Percentiles rank a stretch among this genome's conserved stretches.
Evolutionary conservation across 2,113 vertebrate genomes (phyloP).

Genomic region (Vidua chalybeata): DNA sequence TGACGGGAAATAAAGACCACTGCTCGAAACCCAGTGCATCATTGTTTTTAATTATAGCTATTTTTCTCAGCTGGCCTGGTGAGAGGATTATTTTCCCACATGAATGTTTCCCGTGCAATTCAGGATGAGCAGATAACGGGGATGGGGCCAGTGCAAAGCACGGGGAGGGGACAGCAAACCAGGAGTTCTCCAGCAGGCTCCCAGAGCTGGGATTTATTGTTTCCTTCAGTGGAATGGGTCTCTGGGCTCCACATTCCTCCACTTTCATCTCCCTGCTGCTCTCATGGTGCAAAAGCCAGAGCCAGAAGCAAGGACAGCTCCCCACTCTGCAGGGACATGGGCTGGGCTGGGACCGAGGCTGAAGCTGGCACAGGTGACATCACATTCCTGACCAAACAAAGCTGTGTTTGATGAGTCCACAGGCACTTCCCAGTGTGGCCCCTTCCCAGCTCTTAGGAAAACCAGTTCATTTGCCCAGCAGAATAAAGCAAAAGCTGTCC

Average conservation of each 20-base stretch:
- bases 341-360: not conserved
- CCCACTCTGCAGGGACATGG: not conserved
- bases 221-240: not conserved
- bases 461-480: not conserved
- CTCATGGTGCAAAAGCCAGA: not conserved
- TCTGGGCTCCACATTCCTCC: not conserved
- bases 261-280: not conserved
- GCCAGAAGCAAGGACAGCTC: not conserved
- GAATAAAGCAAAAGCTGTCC: not conserved
- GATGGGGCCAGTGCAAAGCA: not conserved
- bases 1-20: constrained; percentile 8
- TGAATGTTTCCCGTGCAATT: not conserved
- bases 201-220: not conserved
- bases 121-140: not conserved
- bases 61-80: not conserved
- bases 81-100: not conserved
- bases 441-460: not conserved
- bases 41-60: not conserved
- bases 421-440: not conserved
- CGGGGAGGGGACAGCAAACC: not conserved
- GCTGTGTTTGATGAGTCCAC: not conserved
- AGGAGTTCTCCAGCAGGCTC: not conserved
- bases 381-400: not conserved
- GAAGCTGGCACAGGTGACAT: not conserved
- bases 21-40: not conserved